Percentiles rank a stretch among this genome's conserved stretches.
Conservation (phyloP, 2,113 vertebrate species). For the Paramormyrops kingsleyae region DNA sequence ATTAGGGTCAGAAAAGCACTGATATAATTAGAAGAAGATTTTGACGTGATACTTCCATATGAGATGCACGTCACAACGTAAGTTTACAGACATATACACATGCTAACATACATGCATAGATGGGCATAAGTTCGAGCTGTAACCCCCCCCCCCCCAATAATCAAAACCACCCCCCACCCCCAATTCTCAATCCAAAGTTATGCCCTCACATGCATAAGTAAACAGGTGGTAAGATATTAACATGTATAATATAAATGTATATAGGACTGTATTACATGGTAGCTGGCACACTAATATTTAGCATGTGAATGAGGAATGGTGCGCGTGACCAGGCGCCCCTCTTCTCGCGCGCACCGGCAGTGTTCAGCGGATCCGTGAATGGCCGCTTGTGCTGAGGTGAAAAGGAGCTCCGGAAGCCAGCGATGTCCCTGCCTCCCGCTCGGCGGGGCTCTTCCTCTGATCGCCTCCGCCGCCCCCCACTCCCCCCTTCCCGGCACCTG, state of each 20-base stretch:
- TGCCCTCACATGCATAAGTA: background rate
- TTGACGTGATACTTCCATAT: background rate
- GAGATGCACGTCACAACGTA: background rate
- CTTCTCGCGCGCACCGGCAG: background rate
- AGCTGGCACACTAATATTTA: background rate
- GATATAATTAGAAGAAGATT: background rate
- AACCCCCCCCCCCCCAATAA: background rate
- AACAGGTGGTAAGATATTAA: background rate
- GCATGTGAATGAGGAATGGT: background rate
- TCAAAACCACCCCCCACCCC: no score
- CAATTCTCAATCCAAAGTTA: background rate
- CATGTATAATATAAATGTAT: background rate
- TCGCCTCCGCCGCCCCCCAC: constrained; percentile 15
- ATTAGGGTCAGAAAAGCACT: background rate
- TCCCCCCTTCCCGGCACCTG: constrained; percentile 27
- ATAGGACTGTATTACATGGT: background rate
- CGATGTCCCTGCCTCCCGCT: constrained; percentile 48
- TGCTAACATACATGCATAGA: background rate
- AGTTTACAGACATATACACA: background rate
- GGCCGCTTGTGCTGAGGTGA: constrained; percentile 55
- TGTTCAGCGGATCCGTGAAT: constrained; percentile 40
- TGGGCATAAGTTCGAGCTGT: background rate
- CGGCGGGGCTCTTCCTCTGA: constrained; percentile 48
- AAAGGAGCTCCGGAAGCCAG: constrained; percentile 54
- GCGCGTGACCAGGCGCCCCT: background rate